A percentile compares a stretch with the other conserved stretches of the same genome.
Evolutionary conservation across 2,797 vertebrate species (phyloP).

Genomic region (Erithacus rubecula): DNA sequence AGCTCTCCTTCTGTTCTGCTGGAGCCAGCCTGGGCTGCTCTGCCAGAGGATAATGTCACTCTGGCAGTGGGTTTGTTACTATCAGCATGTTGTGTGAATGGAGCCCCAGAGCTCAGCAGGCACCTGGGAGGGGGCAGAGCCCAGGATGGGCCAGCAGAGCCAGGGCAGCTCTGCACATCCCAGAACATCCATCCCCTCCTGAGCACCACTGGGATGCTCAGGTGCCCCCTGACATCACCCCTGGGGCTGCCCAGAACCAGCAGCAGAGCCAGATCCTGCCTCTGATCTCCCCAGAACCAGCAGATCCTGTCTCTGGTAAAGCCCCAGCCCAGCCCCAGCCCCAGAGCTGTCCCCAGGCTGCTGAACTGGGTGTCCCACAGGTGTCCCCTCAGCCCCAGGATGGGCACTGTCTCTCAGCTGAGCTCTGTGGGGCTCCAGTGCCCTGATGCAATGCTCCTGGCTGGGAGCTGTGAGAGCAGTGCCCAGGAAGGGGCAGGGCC

Average conservation of each 20-base stretch:
- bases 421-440: background rate
- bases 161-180: accelerated
- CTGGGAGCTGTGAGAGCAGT: background rate
- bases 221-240: too few relatives aligned
- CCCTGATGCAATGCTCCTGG: background rate
- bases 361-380: background rate
- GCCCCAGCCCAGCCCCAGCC: accelerated
- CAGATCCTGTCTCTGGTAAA: background rate
- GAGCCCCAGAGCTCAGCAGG: accelerated
- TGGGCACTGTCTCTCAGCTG: background rate
- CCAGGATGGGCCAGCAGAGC: background rate
- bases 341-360: accelerated
- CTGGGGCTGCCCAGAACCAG: accelerated
- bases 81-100: background rate
- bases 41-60: slow-evolving; percentile 4
- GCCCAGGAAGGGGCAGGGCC: slow-evolving; percentile 66
- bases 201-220: background rate
- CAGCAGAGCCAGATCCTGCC: too few relatives aligned
- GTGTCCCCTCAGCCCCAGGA: background rate
- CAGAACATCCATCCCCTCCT: background rate
- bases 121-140: background rate
- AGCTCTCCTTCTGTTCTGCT: slow-evolving; percentile 38
- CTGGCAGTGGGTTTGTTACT: background rate
- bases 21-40: background rate
- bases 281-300: too few relatives aligned